Conservation (phyloP, 2,797 vertebrate genomes). For the Xenentodon cancila region DNA sequence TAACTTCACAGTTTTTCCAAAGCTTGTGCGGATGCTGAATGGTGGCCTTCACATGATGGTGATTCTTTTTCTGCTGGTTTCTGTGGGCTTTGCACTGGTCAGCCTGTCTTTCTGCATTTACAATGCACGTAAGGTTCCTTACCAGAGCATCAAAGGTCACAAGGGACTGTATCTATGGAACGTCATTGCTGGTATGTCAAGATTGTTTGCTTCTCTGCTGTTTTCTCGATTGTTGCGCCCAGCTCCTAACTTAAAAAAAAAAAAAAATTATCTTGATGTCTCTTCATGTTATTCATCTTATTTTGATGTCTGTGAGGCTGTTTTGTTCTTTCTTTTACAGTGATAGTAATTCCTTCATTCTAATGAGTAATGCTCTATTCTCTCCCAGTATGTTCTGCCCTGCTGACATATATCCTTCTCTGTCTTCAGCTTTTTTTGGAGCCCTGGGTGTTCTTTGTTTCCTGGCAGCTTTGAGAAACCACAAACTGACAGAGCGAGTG, state of each 20-base stretch:
- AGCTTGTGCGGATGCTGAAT: constrained; percentile 89
- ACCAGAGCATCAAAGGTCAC: constrained; percentile 93
- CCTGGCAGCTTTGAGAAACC: constrained; percentile 85
- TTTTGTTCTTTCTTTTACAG: too few relatives aligned
- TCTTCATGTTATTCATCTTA: too few relatives aligned
- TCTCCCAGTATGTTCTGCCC: not conserved
- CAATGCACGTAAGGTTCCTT: constrained; percentile 92
- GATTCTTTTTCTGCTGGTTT: constrained; percentile 89
- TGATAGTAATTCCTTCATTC: too few relatives aligned
- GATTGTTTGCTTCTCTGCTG: not conserved
- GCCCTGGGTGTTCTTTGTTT: constrained; percentile 85
- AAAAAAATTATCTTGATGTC: too few relatives aligned
- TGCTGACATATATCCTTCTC: not conserved
- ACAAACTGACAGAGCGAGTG: constrained; percentile 88
- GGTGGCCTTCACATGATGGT: constrained; percentile 88
- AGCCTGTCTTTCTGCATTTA: constrained; percentile 94
- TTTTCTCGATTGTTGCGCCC: not conserved
- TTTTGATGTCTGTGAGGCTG: too few relatives aligned
- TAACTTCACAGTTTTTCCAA: constrained; percentile 88
- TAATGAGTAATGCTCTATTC: too few relatives aligned
- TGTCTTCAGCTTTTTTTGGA: constrained; percentile 81
- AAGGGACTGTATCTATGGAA: constrained; percentile 96
- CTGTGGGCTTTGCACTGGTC: constrained; percentile 89
- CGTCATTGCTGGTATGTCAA: constrained; percentile 87
- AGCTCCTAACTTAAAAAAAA: not conserved